Conservation (phyloP, 2,888 invertebrate species). For the Ypsolopha scabrella region DNA sequence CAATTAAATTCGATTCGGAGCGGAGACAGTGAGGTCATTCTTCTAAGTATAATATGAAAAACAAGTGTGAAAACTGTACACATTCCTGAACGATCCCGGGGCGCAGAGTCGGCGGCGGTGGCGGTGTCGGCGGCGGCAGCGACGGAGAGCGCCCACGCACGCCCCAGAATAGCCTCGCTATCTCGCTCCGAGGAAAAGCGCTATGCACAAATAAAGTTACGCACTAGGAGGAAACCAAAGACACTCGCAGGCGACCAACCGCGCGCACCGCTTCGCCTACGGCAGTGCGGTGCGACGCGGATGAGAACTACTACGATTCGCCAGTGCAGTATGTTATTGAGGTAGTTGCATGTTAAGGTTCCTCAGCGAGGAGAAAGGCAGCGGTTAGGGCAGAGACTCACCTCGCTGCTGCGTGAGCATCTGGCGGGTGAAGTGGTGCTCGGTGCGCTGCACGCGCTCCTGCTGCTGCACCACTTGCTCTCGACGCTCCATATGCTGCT, state of each 20-base stretch:
- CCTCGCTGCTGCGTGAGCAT: slow-evolving; percentile 82
- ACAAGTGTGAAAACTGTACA: slow-evolving; percentile 30
- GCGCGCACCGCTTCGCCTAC: not conserved
- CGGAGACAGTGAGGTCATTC: slow-evolving; percentile 26
- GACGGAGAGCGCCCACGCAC: slow-evolving; percentile 20
- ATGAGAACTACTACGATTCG: too few species aligned
- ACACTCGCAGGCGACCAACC: slow-evolving; percentile 33
- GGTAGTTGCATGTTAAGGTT: too few species aligned
- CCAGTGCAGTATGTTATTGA: too few species aligned
- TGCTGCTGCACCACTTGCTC: slow-evolving; percentile 7
- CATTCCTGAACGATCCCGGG: slow-evolving; percentile 18
- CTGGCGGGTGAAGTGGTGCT: slow-evolving; percentile 79
- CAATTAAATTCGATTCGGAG: slow-evolving; percentile 11
- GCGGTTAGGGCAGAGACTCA: slow-evolving; percentile 38
- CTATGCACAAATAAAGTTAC: slow-evolving; percentile 58
- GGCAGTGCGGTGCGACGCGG: too few species aligned
- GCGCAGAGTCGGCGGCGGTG: slow-evolving; percentile 13
- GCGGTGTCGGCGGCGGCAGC: slow-evolving; percentile 19
- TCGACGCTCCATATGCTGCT: slow-evolving; percentile 26
- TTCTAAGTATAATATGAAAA: slow-evolving; percentile 25
- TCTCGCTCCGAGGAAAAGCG: slow-evolving; percentile 55
- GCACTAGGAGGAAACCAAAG: slow-evolving; percentile 19
- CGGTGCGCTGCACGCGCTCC: slow-evolving; percentile 65
- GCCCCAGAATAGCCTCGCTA: slow-evolving; percentile 57
- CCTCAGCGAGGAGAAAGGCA: not conserved